Percentiles rank a stretch among this genome's conserved stretches.
These are phyloP conservation scores for Aethina tumida DNA, from an alignment of 1,140 invertebrate species.

Conservation along the genomic window DNA sequence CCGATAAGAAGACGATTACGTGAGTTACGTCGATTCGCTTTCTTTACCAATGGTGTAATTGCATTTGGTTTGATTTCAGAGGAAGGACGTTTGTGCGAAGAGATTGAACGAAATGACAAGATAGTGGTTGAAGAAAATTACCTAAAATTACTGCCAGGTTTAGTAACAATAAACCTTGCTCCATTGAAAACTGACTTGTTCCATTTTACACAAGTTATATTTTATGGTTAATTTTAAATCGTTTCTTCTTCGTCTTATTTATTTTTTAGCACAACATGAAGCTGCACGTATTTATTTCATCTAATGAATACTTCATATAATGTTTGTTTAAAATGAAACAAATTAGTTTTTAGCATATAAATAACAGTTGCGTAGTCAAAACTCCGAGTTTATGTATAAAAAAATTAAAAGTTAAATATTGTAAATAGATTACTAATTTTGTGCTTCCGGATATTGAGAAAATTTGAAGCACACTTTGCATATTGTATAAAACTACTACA, in stretches of 20 bases:
- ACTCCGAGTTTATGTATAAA: neutral
- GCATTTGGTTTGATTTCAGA: constrained; percentile 23
- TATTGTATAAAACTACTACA: constrained; percentile 8
- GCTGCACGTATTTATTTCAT: constrained; percentile 9
- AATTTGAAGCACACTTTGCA: constrained; percentile 2
- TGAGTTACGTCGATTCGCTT: constrained; percentile 42
- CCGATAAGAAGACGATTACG: constrained; percentile 93
- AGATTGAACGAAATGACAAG: constrained; percentile 25
- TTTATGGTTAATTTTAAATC: constrained; percentile 5
- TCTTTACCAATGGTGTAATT: constrained; percentile 1
- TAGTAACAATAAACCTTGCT: constrained; percentile 9
- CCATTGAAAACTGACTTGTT: constrained; percentile 3
- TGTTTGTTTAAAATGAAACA: constrained; percentile 7
- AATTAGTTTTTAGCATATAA: neutral
- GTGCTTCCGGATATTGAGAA: too few species aligned
- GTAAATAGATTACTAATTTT: too few species aligned
- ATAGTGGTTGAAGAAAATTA: constrained; percentile 12
- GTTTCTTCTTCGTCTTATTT: constrained; percentile 12
- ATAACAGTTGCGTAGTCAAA: neutral
- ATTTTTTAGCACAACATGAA: constrained; percentile 12
- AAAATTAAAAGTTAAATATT: too few species aligned
- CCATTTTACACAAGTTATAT: constrained; percentile 8
- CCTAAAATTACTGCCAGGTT: constrained; percentile 13
- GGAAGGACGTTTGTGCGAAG: constrained; percentile 33
- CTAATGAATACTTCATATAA: constrained; percentile 3